Conservation (phyloP, 2,797 vertebrate species). For the Semotilus atromaculatus region DNA sequence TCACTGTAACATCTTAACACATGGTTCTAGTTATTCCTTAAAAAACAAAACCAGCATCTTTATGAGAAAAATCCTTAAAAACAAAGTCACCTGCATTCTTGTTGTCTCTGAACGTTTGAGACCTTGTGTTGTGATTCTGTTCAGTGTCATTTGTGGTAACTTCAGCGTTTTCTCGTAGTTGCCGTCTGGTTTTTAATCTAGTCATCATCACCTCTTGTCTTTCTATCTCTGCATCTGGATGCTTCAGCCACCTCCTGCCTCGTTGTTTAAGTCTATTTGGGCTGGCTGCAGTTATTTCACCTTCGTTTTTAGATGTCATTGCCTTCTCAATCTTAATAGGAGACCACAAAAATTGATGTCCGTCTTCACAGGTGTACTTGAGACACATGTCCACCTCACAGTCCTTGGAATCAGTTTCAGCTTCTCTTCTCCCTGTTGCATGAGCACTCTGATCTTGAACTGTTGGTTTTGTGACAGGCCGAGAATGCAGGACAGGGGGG, state of each 20-base stretch:
- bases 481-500: conserved; percentile 56
- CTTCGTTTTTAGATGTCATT: background rate
- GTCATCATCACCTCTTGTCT: background rate
- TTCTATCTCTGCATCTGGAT: background rate
- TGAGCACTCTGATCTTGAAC: background rate
- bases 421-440: background rate
- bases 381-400: conserved; percentile 30
- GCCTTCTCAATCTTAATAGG: conserved; percentile 10
- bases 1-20: conserved; percentile 15
- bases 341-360: conserved; percentile 58
- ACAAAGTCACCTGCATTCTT: conserved; percentile 20
- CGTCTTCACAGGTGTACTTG: conserved; percentile 50
- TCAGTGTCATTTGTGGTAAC: background rate
- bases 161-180: background rate
- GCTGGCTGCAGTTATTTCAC: background rate
- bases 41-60: background rate
- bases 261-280: background rate
- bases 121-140: background rate
- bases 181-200: conserved; percentile 5
- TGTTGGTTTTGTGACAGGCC: background rate
- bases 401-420: background rate
- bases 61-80: background rate
- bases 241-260: conserved; percentile 6
- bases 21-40: background rate
- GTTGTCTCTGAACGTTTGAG: background rate